Percentiles rank a stretch among this genome's conserved stretches.
Conservation (phyloP, 64 coral and sea anemone genomes). For the Stylophora pistillata region DNA sequence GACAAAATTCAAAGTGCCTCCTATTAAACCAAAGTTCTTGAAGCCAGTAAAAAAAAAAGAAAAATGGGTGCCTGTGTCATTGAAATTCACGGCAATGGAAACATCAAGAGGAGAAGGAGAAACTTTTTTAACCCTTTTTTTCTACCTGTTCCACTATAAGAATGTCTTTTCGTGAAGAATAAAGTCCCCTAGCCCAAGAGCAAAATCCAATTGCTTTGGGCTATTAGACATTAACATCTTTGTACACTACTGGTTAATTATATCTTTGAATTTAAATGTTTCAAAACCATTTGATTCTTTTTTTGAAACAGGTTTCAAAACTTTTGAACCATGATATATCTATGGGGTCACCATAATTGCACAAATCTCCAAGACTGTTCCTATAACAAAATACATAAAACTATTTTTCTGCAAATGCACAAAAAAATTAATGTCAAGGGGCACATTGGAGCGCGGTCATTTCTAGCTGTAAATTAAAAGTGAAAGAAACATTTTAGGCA, state of each 20-base stretch:
- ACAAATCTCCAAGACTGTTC: conserved; percentile 20
- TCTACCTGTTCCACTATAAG: conserved; percentile 27
- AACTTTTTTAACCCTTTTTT: conserved; percentile 32
- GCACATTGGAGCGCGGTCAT: conserved; percentile 29
- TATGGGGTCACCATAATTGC: conserved; percentile 33
- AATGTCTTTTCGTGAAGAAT: conserved; percentile 4
- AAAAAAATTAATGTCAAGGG: background rate
- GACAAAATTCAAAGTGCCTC: conserved; percentile 7
- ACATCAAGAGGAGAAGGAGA: conserved; percentile 15
- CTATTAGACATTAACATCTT: conserved; percentile 19
- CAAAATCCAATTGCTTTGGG: conserved; percentile 27
- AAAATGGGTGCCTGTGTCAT: conserved; percentile 32
- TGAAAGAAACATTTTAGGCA: conserved; percentile 26
- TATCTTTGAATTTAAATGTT: conserved; percentile 31
- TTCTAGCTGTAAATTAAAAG: conserved; percentile 6
- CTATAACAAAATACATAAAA: too few relatives aligned
- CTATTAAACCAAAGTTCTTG: conserved; percentile 30
- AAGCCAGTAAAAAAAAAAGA: conserved; percentile 31
- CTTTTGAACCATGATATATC: conserved; percentile 28
- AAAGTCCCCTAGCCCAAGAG: conserved; percentile 36
- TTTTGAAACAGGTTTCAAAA: conserved; percentile 40
- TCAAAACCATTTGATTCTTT: conserved; percentile 47
- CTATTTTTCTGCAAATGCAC: too few relatives aligned
- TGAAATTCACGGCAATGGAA: conserved; percentile 24
- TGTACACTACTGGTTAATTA: conserved; percentile 2